These are phyloP conservation scores for Dendrolimus houi DNA, from an alignment of 2,888 invertebrate genomes.

Conservation along the genomic window DNA sequence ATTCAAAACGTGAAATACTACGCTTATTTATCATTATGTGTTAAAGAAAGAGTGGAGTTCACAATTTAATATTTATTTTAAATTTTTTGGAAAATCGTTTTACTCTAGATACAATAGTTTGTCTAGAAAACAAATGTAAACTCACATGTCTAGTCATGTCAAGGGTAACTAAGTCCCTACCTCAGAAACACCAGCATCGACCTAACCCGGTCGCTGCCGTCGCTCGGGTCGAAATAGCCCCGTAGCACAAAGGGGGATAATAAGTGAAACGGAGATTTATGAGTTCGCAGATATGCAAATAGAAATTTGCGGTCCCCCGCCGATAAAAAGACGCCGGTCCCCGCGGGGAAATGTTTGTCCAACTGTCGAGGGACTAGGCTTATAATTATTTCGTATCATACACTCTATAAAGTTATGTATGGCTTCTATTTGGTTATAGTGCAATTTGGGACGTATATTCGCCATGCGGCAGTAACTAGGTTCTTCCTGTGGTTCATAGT, in stretches of 20 bases:
- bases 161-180: not conserved
- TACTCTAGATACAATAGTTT: too few species aligned
- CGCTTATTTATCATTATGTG: too few species aligned
- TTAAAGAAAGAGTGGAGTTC: too few species aligned
- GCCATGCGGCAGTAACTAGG: not conserved
- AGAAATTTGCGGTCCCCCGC: constrained; percentile 71
- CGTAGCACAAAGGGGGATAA: constrained; percentile 51
- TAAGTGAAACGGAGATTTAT: constrained; percentile 76
- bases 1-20: too few species aligned
- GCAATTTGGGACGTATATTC: not conserved
- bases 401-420: constrained; percentile 17
- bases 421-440: not conserved
- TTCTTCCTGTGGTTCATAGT: too few species aligned
- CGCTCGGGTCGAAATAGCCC: constrained; percentile 34
- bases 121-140: too few species aligned
- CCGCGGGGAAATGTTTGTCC: constrained; percentile 60
- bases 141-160: not conserved
- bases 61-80: too few species aligned
- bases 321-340: constrained; percentile 68
- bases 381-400: constrained; percentile 59
- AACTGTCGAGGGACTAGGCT: constrained; percentile 58
- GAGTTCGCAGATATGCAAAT: constrained; percentile 74
- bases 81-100: too few species aligned
- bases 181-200: constrained; percentile 1
- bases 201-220: constrained; percentile 30